These are phyloP conservation scores for Xenus cinereus DNA, from an alignment of 2,113 vertebrate genomes.

Conservation along the genomic window DNA sequence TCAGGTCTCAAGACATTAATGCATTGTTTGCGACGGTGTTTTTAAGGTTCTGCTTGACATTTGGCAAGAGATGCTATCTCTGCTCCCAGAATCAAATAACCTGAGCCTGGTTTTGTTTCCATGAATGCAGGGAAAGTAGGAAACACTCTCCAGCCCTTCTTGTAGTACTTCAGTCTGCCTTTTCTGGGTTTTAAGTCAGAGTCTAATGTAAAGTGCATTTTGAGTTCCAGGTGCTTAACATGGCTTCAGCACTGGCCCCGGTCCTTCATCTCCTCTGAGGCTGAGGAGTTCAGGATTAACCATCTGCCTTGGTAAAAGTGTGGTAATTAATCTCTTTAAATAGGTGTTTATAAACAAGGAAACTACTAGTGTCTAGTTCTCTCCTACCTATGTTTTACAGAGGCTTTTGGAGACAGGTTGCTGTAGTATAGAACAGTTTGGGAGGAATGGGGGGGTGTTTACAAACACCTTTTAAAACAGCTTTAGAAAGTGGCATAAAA, in stretches of 20 bases:
- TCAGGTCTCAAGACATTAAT: neutral
- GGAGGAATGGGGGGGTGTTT: neutral
- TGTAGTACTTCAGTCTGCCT: neutral
- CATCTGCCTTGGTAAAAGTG: neutral
- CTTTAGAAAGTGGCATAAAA: neutral
- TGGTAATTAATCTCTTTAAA: neutral
- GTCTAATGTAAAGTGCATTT: neutral
- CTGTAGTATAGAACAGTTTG: neutral
- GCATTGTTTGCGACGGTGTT: fast-evolving
- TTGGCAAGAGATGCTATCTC: neutral
- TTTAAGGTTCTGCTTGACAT: neutral
- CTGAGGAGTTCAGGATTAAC: neutral
- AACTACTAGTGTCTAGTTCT: neutral
- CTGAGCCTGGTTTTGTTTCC: neutral
- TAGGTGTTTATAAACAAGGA: neutral
- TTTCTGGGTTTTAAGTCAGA: neutral
- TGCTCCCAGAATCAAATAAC: neutral
- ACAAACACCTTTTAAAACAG: neutral
- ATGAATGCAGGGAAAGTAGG: neutral
- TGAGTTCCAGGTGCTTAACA: neutral
- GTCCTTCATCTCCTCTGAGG: neutral
- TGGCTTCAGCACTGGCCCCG: neutral
- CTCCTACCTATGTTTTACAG: fast-evolving
- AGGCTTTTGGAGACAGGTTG: neutral
- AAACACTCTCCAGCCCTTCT: neutral